Conservation (phyloP, 1,140 invertebrate genomes). For the Drosophila takahashii region DNA sequence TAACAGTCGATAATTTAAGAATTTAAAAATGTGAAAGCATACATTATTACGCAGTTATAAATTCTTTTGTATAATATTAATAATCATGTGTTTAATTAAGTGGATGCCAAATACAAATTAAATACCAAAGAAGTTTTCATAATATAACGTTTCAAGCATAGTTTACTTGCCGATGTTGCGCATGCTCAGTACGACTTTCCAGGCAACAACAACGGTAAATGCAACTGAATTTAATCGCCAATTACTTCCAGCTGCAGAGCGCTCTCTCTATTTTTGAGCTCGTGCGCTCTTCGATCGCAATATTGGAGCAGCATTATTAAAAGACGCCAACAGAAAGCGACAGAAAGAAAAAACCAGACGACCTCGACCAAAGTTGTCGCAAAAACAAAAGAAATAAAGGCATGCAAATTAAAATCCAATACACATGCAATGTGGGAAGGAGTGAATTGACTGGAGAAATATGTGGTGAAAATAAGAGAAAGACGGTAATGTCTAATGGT, state of each 20-base stretch:
- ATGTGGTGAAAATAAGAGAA: not conserved
- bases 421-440: slow-evolving; percentile 9
- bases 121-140: not conserved
- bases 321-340: slow-evolving; percentile 54
- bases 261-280: slow-evolving; percentile 1
- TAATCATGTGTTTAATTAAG: too few species aligned
- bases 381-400: slow-evolving; percentile 54
- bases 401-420: slow-evolving; percentile 24
- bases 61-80: too few species aligned
- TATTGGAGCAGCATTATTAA: slow-evolving; percentile 43
- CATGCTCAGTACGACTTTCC: slow-evolving; percentile 17
- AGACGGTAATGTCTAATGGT: not conserved
- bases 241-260: slow-evolving; percentile 23
- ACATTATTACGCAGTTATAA: too few species aligned
- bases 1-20: too few species aligned
- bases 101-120: not conserved
- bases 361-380: slow-evolving; percentile 79
- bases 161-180: slow-evolving; percentile 7
- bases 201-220: slow-evolving; percentile 9
- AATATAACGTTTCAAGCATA: not conserved
- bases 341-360: slow-evolving; percentile 74
- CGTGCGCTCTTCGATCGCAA: slow-evolving; percentile 53
- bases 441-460: slow-evolving; percentile 5
- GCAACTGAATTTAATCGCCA: not conserved
- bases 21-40: too few species aligned